A percentile compares a stretch with the other conserved stretches of the same genome.
These are phyloP conservation scores for Euglossa dilemma DNA, from an alignment of 1,140 invertebrate species.

Conservation along the genomic window DNA sequence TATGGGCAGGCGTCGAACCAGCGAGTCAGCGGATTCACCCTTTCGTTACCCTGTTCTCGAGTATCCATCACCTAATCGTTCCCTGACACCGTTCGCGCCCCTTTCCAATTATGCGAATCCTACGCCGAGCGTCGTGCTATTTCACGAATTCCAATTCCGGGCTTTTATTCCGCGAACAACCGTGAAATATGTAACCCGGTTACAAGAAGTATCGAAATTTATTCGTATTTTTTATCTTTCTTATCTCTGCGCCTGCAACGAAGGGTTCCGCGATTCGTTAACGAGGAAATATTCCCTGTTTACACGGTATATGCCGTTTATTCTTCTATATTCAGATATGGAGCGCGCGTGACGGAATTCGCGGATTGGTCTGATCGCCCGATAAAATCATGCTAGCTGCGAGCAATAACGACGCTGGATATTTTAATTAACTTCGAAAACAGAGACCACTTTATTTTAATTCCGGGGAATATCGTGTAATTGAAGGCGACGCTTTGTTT, in stretches of 20 bases:
- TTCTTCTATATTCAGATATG: neutral
- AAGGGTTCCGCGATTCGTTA: neutral
- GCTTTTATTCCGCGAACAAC: no score
- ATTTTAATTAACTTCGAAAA: constrained; percentile 36
- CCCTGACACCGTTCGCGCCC: no score
- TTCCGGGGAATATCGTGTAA: neutral
- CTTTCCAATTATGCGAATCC: no score
- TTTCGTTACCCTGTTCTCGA: no score
- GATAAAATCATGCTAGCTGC: neutral
- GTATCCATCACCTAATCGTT: no score
- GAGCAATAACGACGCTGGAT: neutral
- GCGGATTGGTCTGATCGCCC: neutral
- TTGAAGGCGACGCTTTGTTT: neutral
- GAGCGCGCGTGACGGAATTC: neutral
- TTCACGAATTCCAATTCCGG: no score
- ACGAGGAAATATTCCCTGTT: neutral
- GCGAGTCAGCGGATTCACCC: neutral
- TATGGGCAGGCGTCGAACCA: neutral
- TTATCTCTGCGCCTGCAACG: no score
- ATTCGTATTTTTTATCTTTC: no score
- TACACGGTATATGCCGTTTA: neutral
- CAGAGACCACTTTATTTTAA: constrained; percentile 2
- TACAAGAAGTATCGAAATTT: no score
- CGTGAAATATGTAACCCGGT: no score
- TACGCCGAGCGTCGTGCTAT: no score